Conservation (phyloP, 2,888 invertebrate genomes). For the Pseudolycoriella hygida region DNA sequence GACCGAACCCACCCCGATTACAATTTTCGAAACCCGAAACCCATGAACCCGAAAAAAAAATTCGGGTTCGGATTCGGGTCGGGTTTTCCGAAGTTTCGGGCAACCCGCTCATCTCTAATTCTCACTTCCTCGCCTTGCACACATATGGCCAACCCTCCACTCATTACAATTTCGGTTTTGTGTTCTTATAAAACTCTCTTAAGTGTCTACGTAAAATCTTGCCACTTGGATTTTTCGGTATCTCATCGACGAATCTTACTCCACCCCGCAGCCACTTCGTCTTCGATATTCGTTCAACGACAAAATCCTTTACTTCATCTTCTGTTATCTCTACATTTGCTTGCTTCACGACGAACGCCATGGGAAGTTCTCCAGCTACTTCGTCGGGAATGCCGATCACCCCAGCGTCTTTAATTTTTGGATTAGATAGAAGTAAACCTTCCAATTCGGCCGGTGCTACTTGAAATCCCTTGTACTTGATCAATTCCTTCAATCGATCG, state of each 20-base stretch:
- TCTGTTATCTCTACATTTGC: conserved; percentile 30
- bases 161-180: not conserved
- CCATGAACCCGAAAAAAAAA: no score
- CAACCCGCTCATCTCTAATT: no score
- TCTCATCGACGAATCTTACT: conserved; percentile 47
- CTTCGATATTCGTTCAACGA: conserved; percentile 39
- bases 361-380: conserved; percentile 53
- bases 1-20: no score
- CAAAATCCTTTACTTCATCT: conserved; percentile 36
- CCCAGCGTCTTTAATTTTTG: conserved; percentile 55
- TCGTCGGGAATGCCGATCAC: conserved; percentile 68
- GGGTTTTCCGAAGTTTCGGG: no score
- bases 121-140: no score
- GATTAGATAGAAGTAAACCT: conserved; percentile 51
- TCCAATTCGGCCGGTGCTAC: conserved; percentile 82
- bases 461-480: conserved; percentile 78
- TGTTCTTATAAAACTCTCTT: conserved; percentile 1
- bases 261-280: conserved; percentile 61
- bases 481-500: conserved; percentile 74
- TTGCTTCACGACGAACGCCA: conserved; percentile 50
- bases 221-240: conserved; percentile 62
- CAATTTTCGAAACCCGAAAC: no score
- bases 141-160: no score
- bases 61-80: no score
- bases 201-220: conserved; percentile 49